These are phyloP conservation scores for Chesias legatella DNA, from an alignment of 2,888 invertebrate genomes.

Conservation along the genomic window DNA sequence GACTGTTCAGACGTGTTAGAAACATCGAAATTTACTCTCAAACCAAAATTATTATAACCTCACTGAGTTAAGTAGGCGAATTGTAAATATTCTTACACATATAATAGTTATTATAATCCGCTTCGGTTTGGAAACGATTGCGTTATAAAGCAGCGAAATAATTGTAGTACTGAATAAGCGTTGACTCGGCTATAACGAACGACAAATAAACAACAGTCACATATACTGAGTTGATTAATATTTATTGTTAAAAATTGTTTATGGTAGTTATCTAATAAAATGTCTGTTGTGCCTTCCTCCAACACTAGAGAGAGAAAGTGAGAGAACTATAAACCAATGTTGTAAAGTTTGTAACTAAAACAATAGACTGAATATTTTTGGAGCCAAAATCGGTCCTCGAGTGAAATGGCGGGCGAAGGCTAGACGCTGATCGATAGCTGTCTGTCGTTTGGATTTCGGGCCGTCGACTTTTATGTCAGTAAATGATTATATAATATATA, in stretches of 20 bases:
- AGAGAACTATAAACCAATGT: slow-evolving; percentile 10
- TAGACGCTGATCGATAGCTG: slow-evolving; percentile 28
- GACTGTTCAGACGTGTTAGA: neutral
- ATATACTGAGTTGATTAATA: no score
- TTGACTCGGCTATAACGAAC: no score
- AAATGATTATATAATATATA: no score
- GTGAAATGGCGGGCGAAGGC: slow-evolving; percentile 32
- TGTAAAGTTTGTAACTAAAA: slow-evolving; percentile 3
- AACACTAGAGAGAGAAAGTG: slow-evolving; percentile 11
- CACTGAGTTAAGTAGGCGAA: slow-evolving; percentile 8
- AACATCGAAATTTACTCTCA: neutral
- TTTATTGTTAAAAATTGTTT: slow-evolving; percentile 16
- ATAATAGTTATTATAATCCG: no score
- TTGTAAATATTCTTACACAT: slow-evolving; percentile 20
- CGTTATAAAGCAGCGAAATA: no score
- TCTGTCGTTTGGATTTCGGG: neutral
- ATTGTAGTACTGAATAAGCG: no score
- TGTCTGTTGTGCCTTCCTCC: slow-evolving; percentile 17
- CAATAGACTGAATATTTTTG: slow-evolving; percentile 15
- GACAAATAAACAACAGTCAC: no score
- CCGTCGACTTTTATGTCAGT: no score
- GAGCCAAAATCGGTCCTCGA: slow-evolving; percentile 31
- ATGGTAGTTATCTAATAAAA: slow-evolving; percentile 11
- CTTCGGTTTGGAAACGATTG: no score
- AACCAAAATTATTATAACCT: slow-evolving; percentile 11